Conservation (phyloP, 2,888 invertebrate species). For the Drepanosiphum platanoidis region DNA sequence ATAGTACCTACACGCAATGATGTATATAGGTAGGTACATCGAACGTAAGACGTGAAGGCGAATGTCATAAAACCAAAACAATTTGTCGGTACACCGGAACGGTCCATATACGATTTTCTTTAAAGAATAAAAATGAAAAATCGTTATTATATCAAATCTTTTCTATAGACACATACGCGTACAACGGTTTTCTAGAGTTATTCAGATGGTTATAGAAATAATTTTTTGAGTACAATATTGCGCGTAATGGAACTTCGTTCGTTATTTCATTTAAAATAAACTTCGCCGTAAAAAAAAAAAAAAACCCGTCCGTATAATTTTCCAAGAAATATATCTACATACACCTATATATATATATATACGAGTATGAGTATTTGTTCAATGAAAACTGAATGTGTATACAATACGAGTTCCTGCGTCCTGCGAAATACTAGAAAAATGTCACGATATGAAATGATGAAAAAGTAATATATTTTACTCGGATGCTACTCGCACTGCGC, state of each 20-base stretch:
- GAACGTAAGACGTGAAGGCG: slow-evolving; percentile 27
- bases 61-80: slow-evolving; percentile 48
- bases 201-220: neutral
- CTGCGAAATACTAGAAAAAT: neutral
- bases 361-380: no score
- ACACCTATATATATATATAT: no score
- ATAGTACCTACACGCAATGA: neutral
- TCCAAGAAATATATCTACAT: neutral
- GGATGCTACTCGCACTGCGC: neutral
- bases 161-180: neutral
- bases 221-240: neutral
- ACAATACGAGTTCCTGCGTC: no score
- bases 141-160: neutral
- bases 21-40: neutral
- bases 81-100: slow-evolving; percentile 14
- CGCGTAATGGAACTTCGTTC: neutral
- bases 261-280: neutral
- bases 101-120: slow-evolving; percentile 9
- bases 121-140: slow-evolving; percentile 38
- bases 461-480: neutral
- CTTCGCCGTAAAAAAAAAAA: neutral
- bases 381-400: no score
- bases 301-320: neutral
- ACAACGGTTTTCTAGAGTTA: neutral
- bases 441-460: neutral